Evolutionary conservation across 2,888 invertebrate species (phyloP), one percentile per base, ranked within the genome.

Genomic region (Keiferia lycopersicella): DNA sequence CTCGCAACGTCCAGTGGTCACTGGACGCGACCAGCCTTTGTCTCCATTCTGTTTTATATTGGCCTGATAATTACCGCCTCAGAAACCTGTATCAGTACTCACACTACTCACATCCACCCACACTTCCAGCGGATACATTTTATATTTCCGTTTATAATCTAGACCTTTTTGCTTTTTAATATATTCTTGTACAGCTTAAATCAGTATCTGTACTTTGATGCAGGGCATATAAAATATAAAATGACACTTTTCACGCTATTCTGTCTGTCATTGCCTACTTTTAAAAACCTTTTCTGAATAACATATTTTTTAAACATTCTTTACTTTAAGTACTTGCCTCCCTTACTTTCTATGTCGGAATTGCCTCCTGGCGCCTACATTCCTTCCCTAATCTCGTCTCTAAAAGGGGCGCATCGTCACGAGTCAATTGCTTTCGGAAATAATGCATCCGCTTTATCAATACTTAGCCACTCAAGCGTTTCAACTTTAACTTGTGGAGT

Each of bases 401-500:
- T 60, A 60, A 60, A 60, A 60, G 45, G 60, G 60, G 60, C 18
- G 60, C 60, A 30, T 26, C 60, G 45, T 45, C 60, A 16, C 60
- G 16, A 16, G 41, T 41, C 45, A 45, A 63, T 51, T 59, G 50
- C 38, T 51, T 63, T 63, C 63, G 50, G 59, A 59, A 30, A 45
- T 71, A 71, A 73, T 69, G 69, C 71, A 67, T 68, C 69, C 69
- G 71, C 68, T 68, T 74, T 72, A 73, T 73, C 73, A 70, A 72
- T 69, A 68, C 68, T 66, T 70, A 56, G 56, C 56, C 56, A 56
- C n/a, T 70, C 68, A 69, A 71, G 69, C 70, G 71, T 69, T 70
- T 69, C 41, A 69, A 71, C 68, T 67, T 66, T 66, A 61, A 20
- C 22, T 60, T 56, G 12, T 56, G 3, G 22, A 14, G 51, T 22